phyloP scores from a whole-genome alignment of 64 coral and sea anemone genomes.

The Stichodactyla helianthus region DNA sequence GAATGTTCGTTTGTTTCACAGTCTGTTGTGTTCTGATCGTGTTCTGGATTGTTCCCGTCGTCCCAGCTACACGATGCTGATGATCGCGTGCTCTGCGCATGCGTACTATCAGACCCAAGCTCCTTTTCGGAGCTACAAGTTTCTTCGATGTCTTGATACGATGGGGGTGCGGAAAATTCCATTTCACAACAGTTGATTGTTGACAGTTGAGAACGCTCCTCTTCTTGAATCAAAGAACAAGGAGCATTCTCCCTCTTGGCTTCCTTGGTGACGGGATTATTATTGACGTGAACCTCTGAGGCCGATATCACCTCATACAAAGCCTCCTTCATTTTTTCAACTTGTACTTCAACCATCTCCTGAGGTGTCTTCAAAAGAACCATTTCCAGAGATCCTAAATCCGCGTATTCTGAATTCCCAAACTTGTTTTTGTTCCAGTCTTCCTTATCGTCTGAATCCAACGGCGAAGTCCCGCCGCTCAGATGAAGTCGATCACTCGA shows the following conservation, averaged over 20 bases:
- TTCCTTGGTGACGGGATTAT: slow-evolving; percentile 18
- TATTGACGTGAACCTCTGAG: slow-evolving; percentile 28
- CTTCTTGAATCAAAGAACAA: neutral
- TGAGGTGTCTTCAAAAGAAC: slow-evolving; percentile 41
- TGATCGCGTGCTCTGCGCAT: slow-evolving; percentile 28
- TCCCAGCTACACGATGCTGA: slow-evolving; percentile 32
- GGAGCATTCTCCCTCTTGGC: neutral
- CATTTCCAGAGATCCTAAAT: slow-evolving; percentile 52
- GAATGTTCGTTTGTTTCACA: neutral
- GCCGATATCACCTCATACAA: slow-evolving; percentile 65
- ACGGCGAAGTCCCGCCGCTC: slow-evolving; percentile 49
- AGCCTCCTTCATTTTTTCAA: slow-evolving; percentile 70
- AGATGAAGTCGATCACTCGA: slow-evolving; percentile 76
- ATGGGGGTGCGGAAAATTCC: neutral
- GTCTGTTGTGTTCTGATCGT: neutral
- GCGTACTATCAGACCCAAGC: neutral
- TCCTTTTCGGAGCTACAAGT: slow-evolving; percentile 15
- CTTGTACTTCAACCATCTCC: slow-evolving; percentile 39
- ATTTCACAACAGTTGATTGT: neutral
- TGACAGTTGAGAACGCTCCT: neutral
- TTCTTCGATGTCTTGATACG: slow-evolving; percentile 13
- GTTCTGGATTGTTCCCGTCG: slow-evolving; percentile 5
- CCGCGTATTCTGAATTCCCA: slow-evolving; percentile 30
- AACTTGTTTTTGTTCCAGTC: slow-evolving; percentile 36
- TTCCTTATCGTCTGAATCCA: slow-evolving; percentile 43